Evolutionary conservation across 2,113 vertebrate species (phyloP).

Genomic region (Hypanus sabinus): DNA sequence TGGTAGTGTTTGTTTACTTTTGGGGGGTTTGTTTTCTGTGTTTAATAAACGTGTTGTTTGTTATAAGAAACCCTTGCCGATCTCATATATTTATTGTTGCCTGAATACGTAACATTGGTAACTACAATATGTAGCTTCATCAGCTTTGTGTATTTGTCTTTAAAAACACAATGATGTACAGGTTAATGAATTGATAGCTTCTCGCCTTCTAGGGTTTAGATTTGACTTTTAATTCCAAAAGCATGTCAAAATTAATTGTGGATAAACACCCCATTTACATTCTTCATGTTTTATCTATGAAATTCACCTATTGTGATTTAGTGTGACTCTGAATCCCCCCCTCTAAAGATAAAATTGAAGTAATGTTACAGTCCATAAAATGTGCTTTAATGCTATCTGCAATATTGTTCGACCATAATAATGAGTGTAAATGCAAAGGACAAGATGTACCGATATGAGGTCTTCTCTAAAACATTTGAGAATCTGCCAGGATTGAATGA

Average conservation of each 20-base stretch:
- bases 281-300: background rate
- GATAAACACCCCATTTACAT: background rate
- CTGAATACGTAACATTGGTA: no score
- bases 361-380: background rate
- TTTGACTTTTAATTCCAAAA: background rate
- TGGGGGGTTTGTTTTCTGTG: no score
- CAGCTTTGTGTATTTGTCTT: background rate
- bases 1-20: no score
- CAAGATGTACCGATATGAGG: background rate
- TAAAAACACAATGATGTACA: background rate
- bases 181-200: background rate
- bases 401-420: background rate
- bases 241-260: background rate
- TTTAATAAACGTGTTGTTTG: no score
- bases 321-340: background rate
- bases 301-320: background rate
- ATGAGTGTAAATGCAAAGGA: background rate
- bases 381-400: background rate
- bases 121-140: background rate
- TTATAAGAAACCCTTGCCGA: no score
- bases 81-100: no score
- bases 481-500: background rate
- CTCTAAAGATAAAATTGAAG: background rate
- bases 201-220: no score
- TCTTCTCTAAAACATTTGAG: background rate